phyloP scores from a whole-genome alignment of 2,113 vertebrate genomes.

The Boleophthalmus pectinirostris region DNA sequence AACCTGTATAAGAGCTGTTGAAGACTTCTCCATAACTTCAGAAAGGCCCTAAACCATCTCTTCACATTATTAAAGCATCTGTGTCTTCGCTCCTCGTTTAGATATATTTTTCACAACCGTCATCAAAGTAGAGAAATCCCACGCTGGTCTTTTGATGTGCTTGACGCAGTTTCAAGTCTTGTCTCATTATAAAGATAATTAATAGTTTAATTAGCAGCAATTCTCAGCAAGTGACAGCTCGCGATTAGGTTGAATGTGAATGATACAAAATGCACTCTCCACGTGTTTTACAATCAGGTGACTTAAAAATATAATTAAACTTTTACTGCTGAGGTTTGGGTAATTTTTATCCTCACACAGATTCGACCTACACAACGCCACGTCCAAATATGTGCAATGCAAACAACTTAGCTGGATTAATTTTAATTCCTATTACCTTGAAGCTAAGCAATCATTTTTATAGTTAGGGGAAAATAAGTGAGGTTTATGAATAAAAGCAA shows the following conservation, averaged over 20 bases:
- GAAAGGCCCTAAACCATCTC: constrained; percentile 7
- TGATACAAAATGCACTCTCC: constrained; percentile 11
- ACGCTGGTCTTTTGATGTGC: constrained; percentile 67
- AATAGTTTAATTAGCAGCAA: constrained; percentile 73
- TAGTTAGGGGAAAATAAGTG: constrained; percentile 40
- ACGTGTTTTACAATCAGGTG: neutral
- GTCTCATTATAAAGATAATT: constrained; percentile 73
- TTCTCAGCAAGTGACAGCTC: constrained; percentile 57
- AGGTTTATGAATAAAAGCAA: constrained; percentile 66
- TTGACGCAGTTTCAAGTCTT: constrained; percentile 63
- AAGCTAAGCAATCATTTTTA: constrained; percentile 68
- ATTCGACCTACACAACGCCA: constrained; percentile 48
- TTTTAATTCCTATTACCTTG: constrained; percentile 68
- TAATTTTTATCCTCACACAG: constrained; percentile 16
- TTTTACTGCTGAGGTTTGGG: constrained; percentile 46
- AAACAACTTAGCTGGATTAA: constrained; percentile 68
- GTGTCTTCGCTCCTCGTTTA: constrained; percentile 47
- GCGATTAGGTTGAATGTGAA: constrained; percentile 16
- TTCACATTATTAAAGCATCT: constrained; percentile 52
- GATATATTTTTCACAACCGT: constrained; percentile 58
- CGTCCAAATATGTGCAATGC: constrained; percentile 55
- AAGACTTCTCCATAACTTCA: constrained; percentile 26
- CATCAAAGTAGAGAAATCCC: constrained; percentile 72
- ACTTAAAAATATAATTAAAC: neutral
- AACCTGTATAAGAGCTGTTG: neutral